Percentiles rank a stretch among this genome's conserved stretches.
These are phyloP conservation scores for Montipora sp. DNA, from an alignment of 64 coral and sea anemone species.

Conservation along the genomic window DNA sequence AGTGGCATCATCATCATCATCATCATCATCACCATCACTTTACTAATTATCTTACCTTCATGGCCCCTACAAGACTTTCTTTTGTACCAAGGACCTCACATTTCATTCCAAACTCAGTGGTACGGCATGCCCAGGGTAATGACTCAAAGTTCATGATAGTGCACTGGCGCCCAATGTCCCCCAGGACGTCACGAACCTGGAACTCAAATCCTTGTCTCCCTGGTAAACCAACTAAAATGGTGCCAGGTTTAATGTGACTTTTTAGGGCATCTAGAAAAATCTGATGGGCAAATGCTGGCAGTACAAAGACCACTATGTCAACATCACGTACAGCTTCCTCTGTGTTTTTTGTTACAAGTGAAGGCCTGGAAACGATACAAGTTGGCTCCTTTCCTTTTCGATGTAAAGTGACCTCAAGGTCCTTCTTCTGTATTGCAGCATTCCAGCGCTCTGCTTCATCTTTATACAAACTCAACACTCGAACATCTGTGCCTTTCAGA, in stretches of 20 bases:
- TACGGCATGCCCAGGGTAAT: conserved; percentile 51
- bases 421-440: conserved; percentile 2
- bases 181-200: conserved; percentile 4
- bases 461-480: conserved; percentile 73
- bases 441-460: conserved; percentile 77
- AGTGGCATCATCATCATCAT: no score
- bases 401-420: conserved; percentile 9
- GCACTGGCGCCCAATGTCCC: neutral
- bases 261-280: conserved; percentile 17
- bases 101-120: conserved; percentile 55
- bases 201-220: conserved; percentile 53
- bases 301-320: conserved; percentile 39
- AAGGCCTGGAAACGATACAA: neutral
- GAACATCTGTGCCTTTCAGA: conserved; percentile 66
- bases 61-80: conserved; percentile 45
- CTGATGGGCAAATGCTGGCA: conserved; percentile 49
- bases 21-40: no score
- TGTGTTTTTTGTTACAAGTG: conserved; percentile 30
- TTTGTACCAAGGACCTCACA: conserved; percentile 50
- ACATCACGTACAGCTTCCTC: conserved; percentile 17
- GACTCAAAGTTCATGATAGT: conserved; percentile 42
- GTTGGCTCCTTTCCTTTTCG: neutral
- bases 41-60: conserved; percentile 3
- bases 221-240: conserved; percentile 18
- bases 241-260: conserved; percentile 24